These are phyloP conservation scores for Torymus tubicola DNA, from an alignment of 2,888 invertebrate genomes.

Conservation along the genomic window DNA sequence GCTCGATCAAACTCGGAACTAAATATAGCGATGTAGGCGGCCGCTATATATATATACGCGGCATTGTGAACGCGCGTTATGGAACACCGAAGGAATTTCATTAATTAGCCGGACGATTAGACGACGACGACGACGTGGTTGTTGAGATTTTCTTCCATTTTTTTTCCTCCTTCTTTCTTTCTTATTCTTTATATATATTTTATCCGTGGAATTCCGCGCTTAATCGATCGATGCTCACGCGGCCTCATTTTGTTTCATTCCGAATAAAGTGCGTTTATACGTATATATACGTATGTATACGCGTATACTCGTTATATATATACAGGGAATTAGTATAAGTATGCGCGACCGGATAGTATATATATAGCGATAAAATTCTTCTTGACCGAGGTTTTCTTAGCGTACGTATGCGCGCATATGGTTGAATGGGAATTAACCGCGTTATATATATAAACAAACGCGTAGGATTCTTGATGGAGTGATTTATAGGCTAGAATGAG, in stretches of 20 bases:
- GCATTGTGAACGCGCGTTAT: constrained; percentile 17
- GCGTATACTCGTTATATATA: constrained; percentile 19
- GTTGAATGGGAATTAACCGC: too few species aligned
- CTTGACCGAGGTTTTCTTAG: not conserved
- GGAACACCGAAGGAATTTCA: constrained; percentile 52
- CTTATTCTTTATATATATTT: not conserved
- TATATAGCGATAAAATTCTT: not conserved
- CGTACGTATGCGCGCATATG: too few species aligned
- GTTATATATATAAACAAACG: too few species aligned
- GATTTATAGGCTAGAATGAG: too few species aligned
- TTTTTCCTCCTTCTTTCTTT: not conserved
- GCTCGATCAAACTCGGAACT: constrained; percentile 53
- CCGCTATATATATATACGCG: not conserved
- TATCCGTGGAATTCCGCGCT: constrained; percentile 45
- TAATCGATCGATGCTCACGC: constrained; percentile 39
- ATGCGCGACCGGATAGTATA: not conserved
- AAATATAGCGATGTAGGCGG: constrained; percentile 48
- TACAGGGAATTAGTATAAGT: constrained; percentile 35
- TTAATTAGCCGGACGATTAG: constrained; percentile 54
- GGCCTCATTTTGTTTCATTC: constrained; percentile 36
- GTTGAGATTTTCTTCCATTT: constrained; percentile 4
- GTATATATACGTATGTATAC: too few species aligned
- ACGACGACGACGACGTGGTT: constrained; percentile 7
- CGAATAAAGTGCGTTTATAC: constrained; percentile 13
- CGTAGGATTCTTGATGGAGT: too few species aligned